Base-by-base conservation (phyloP, 2,888 invertebrate species). In the Salticus scenicus region DNA sequence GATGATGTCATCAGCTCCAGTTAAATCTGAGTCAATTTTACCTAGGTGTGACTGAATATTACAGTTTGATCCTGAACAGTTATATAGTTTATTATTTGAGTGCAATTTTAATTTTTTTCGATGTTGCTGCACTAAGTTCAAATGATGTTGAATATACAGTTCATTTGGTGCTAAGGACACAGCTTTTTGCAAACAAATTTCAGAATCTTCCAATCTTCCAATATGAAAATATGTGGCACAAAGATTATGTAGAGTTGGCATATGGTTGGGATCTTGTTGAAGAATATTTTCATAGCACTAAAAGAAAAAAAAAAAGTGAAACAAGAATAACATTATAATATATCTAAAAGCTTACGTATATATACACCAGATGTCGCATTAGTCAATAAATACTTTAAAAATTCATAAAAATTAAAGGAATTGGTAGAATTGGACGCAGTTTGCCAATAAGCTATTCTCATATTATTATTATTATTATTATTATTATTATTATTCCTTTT, bases 261-360 rank as follows among this genome's bases (percentile, higher is more conserved):
- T 47, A 47, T 85, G 84, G 28, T 31, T 70, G 0, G 79, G 74
- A 17, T 85, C 84, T 27, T 63, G 33, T 20, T 79, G 67, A 7
- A 85, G 30, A 24, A 85, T 64, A 14, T 27, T n/a, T 51, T 85
- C 78, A 33, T 85, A 85, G 69, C 84, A 85, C 84, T 85, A 27
- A 24, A 78, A 24, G 20, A 57, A 28, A 64, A 42, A 1, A 67
- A 30, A 31, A 10, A 33, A 28, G 10, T n/a, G 1, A 33, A 37
- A 37, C 4, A 37, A 37, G 37, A 37, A 10, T 37, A 7, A 37
- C 37, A 10, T 4, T 37, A 64, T 41, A 42, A 71, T 14, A 1
- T 63, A 10, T 63, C 0, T 63, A 20, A 20, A 63, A 24, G n/a
- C n/a, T n/a, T n/a, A n/a, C n/a, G n/a, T n/a, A n/a, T n/a, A n/a